These are phyloP conservation scores for Tipula unca DNA, from an alignment of 2,888 invertebrate genomes.

Conservation along the genomic window DNA sequence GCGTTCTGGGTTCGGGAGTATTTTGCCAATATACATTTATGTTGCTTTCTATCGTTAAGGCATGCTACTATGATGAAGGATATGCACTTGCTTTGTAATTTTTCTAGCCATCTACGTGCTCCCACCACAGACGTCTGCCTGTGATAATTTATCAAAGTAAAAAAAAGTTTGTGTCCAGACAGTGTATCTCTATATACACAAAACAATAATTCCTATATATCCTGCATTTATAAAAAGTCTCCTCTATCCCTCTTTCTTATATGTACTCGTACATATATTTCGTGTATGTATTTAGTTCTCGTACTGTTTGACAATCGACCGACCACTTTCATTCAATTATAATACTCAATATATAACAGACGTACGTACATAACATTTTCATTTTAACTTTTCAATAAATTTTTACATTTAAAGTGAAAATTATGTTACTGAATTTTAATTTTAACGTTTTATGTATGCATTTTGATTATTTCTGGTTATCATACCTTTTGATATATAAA, in stretches of 20 bases:
- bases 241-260: background rate
- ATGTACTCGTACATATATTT: background rate
- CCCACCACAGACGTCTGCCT: too few relatives aligned
- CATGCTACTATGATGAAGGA: too few relatives aligned
- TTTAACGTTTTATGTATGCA: background rate
- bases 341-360: background rate
- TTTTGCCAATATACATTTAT: too few relatives aligned
- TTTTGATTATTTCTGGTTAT: slow-evolving; percentile 2
- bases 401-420: background rate
- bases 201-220: background rate
- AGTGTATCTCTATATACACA: background rate
- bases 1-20: too few relatives aligned
- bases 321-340: slow-evolving; percentile 8
- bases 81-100: too few relatives aligned
- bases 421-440: slow-evolving; percentile 14
- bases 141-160: too few relatives aligned
- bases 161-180: background rate
- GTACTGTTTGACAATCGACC: background rate
- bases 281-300: background rate
- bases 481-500: background rate
- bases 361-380: background rate
- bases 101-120: too few relatives aligned
- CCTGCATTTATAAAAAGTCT: background rate
- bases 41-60: too few relatives aligned
- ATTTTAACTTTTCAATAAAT: background rate